These are phyloP conservation scores for Cheirogaleus major DNA, from an alignment of 2,797 vertebrate species.

Conservation along the genomic window DNA sequence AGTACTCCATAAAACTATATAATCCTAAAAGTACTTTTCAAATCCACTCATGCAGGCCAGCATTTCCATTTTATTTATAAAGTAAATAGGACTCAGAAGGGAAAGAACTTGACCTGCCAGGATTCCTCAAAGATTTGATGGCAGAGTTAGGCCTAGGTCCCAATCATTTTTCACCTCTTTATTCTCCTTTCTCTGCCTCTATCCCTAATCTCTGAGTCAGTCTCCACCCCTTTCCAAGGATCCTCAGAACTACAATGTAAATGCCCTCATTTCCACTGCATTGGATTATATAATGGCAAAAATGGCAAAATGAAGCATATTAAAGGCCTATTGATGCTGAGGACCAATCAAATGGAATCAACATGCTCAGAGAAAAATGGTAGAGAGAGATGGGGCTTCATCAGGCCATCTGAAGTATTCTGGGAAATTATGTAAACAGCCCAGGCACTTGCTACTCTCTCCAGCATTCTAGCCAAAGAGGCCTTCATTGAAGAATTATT, in stretches of 20 bases:
- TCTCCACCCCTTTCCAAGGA: neutral
- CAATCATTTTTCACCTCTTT: neutral
- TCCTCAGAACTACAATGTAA: neutral
- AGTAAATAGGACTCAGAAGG: neutral
- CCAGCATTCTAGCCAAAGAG: neutral
- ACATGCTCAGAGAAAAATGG: neutral
- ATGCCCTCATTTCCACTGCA: neutral
- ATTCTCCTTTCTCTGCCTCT: neutral
- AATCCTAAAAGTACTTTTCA: neutral
- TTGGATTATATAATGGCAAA: neutral
- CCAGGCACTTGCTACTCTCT: neutral
- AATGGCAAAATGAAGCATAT: neutral
- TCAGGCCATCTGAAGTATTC: neutral
- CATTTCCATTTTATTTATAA: neutral
- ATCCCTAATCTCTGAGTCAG: neutral
- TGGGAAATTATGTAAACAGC: neutral
- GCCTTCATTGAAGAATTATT: neutral
- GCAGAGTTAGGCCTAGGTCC: neutral
- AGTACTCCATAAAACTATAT: neutral
- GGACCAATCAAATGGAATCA: neutral
- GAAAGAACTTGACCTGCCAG: neutral
- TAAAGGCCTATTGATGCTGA: neutral
- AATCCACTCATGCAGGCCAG: neutral
- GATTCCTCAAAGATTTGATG: neutral
- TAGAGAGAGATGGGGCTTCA: neutral